phyloP scores from a whole-genome alignment of 1,140 invertebrate genomes.

The Ridgeia piscesae region DNA sequence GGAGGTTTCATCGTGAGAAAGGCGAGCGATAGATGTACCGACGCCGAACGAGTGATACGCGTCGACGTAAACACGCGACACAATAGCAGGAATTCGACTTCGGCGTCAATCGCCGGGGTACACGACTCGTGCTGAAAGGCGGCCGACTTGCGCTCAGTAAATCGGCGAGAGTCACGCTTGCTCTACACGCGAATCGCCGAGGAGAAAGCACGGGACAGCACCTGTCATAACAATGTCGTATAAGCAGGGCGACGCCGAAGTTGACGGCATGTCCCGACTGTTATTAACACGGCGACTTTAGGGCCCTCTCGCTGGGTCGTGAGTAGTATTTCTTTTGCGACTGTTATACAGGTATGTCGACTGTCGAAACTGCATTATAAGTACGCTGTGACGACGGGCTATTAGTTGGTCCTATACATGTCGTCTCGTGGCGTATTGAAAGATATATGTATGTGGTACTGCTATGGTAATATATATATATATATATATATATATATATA shows the following conservation, averaged over 20 bases:
- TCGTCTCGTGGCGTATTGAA: no score
- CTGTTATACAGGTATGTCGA: no score
- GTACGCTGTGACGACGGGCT: no score
- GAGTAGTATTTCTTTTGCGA: no score
- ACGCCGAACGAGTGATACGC: background rate
- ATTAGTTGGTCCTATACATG: no score
- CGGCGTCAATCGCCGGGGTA: background rate
- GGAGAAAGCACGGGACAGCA: background rate
- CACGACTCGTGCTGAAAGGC: background rate
- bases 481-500: no score
- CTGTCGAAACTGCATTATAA: no score
- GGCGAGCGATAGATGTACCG: background rate
- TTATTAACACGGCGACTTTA: no score
- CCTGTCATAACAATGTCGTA: background rate
- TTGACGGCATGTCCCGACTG: background rate
- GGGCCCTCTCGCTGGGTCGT: no score
- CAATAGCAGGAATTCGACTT: background rate
- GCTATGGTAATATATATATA: no score
- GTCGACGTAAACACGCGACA: background rate
- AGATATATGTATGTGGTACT: no score
- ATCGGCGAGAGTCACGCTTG: background rate
- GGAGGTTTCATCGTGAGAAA: background rate
- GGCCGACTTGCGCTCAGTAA: background rate
- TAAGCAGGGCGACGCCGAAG: background rate
- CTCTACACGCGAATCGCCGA: background rate